Conservation (phyloP, 1,140 invertebrate genomes). For the Drosophila santomea region DNA sequence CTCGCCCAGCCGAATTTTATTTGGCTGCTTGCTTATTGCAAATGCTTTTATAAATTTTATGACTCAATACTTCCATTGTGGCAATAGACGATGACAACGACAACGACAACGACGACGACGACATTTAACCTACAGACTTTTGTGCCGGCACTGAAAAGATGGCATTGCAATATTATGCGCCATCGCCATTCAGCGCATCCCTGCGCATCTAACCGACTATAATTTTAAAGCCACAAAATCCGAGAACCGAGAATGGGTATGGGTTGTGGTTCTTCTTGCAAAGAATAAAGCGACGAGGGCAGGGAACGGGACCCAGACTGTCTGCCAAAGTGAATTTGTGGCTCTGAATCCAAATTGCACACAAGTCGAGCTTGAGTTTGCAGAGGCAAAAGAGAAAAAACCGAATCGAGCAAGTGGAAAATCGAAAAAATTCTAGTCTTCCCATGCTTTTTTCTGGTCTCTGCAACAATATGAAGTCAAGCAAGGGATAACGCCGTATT, state of each 20-base stretch:
- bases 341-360: conserved; percentile 65
- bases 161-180: conserved; percentile 55
- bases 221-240: conserved; percentile 78
- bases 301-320: conserved; percentile 3
- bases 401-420: conserved; percentile 67
- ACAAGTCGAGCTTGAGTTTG: conserved; percentile 68
- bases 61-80: conserved; percentile 73
- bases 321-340: conserved; percentile 63
- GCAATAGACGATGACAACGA: conserved; percentile 42
- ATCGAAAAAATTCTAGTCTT: conserved; percentile 42
- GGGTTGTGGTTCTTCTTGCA: conserved; percentile 16
- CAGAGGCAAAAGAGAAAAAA: conserved; percentile 32
- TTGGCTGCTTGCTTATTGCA: conserved; percentile 68
- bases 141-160: conserved; percentile 42
- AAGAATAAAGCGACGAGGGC: not conserved
- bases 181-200: conserved; percentile 51
- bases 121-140: conserved; percentile 71
- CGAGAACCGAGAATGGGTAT: not conserved
- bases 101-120: conserved; percentile 34
- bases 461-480: not conserved
- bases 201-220: conserved; percentile 64
- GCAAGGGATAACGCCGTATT: not conserved
- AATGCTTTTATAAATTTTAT: conserved; percentile 82
- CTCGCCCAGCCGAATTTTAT: conserved; percentile 45
- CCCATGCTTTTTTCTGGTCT: conserved; percentile 3